Evolutionary conservation across 2,888 invertebrate genomes (phyloP).

Genomic region (Hydrotaea cyrtoneurina): DNA sequence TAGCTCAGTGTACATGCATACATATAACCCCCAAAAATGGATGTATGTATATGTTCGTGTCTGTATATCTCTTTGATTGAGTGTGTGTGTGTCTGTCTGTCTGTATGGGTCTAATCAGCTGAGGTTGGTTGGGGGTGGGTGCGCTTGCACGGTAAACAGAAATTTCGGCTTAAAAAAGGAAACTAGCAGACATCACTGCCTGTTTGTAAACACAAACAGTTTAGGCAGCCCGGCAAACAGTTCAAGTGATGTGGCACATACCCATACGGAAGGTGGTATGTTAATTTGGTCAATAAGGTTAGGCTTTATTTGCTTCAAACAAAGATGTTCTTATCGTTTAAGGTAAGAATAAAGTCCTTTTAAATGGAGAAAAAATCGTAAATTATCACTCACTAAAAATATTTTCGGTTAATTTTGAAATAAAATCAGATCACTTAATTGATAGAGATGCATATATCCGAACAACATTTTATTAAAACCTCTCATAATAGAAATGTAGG

Average conservation of each 20-base stretch:
- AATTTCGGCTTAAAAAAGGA: slow-evolving; percentile 31
- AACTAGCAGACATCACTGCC: slow-evolving; percentile 34
- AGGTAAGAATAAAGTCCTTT: no score
- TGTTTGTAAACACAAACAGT: slow-evolving; percentile 39
- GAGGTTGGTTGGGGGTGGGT: slow-evolving; percentile 3
- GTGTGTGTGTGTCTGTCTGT: slow-evolving; percentile 3
- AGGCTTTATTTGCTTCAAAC: no score
- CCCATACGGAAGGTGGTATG: not conserved
- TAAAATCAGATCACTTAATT: no score
- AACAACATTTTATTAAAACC: no score
- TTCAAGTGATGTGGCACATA: not conserved
- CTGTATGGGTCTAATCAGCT: not conserved
- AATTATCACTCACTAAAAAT: no score
- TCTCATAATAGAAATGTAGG: no score
- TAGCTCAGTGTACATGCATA: slow-evolving; percentile 14
- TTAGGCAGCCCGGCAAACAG: slow-evolving; percentile 30
- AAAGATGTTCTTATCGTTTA: no score
- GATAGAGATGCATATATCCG: no score
- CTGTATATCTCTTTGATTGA: not conserved
- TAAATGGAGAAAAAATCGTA: no score
- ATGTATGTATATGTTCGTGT: slow-evolving; percentile 4
- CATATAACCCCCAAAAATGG: not conserved
- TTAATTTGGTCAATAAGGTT: not conserved
- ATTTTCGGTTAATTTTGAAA: no score
- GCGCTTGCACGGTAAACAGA: slow-evolving; percentile 29